Base-by-base conservation (phyloP, 2,888 invertebrate species). In the Monopis laevigella region DNA sequence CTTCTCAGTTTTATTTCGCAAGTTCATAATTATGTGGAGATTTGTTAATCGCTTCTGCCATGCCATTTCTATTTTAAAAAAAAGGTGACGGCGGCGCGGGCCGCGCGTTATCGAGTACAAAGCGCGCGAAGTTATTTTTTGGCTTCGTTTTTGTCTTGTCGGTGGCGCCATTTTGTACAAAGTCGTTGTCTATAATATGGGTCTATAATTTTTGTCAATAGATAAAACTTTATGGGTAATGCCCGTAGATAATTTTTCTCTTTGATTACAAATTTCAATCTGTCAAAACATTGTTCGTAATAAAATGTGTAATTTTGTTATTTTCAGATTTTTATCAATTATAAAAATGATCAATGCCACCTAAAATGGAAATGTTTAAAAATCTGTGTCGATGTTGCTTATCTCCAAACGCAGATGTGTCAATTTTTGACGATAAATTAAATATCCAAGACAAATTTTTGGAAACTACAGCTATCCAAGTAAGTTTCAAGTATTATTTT, bases 161-260 rank as follows among this genome's bases (percentile, higher is more conserved):
- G n/a, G n/a, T n/a, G n/a, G n/a, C 65, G 69, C 78, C 75, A 78
- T 77, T 70, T 75, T 73, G 61, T 54, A 56, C 58, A 45, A 29
- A 42, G 68, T 65, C 75, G 39, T 48, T 77, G 78, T 81, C 78
- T 80, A 78, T 77, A 69, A 69, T 70, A 73, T 65, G 19, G 66
- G 62, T 44, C 42, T 40, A 45, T 36, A n/a, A 21, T 26, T 26
- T 48, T 44, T 41, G 45, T 47, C 47, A 48, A 72, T 78, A 75
- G 75, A 69, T 70, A 14, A 32, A 17, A 29, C 34, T 28, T 75
- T 78, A 75, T 77, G 78, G 69, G 61, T 66, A 70, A 63, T 75
- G 72, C 72, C 80, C 77, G 81, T 81, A 80, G 81, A 81, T 81
- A 75, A 78, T 74, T 71, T 69, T 74, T 67, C 74, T 80, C 78